Base-by-base conservation (phyloP, 2,888 invertebrate species). In the Trachelus stipa region DNA sequence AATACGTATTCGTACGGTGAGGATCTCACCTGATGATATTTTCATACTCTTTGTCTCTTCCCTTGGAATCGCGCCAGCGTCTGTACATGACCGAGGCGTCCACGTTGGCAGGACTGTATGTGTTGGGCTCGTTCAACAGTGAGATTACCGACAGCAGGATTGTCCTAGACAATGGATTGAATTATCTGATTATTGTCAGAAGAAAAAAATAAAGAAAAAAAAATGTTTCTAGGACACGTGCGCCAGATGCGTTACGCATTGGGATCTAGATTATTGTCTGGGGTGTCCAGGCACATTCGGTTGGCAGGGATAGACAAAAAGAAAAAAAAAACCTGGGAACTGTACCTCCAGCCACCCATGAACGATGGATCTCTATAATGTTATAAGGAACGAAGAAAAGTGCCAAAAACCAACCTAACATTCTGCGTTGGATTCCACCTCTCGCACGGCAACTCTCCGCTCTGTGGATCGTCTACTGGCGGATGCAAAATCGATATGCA, bases 391-490 rank as follows among this genome's bases (percentile, higher is more conserved):
- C 2, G 56, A 23, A 23, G 23, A 23, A 23, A 56, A 23, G 56
- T 56, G 23, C 23, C 9, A 56, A 56, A 23, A 56, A 56, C 56
- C 23, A 56, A 93, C 95, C 91, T 97, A 90, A 99, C 99, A 90
- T 98, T 99, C 93, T 99, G 99, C 85, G 99, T 99, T 77, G 99
- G 99, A 94, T 99, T 99, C 99, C 99, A 99, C 92, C 99, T 96
- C 93, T 99, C 99, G 92, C 99, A 99, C 0, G 99, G 98, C 88
- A 99, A 92, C 92, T 99, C 99, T 35, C 99, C 99, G 87, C 98
- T 98, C 91, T 99, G 99, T 68, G 99, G 99, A 93, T 99, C 99
- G 92, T 99, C 99, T 79, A 99, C 96, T 31, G 99, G 99, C 80
- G 99, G 99, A 92, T 99, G 99, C 81, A 99, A 94, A 91, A 99